Conservation (phyloP, 2,113 vertebrate species). For the Cyphomyrus discorhynchus region DNA sequence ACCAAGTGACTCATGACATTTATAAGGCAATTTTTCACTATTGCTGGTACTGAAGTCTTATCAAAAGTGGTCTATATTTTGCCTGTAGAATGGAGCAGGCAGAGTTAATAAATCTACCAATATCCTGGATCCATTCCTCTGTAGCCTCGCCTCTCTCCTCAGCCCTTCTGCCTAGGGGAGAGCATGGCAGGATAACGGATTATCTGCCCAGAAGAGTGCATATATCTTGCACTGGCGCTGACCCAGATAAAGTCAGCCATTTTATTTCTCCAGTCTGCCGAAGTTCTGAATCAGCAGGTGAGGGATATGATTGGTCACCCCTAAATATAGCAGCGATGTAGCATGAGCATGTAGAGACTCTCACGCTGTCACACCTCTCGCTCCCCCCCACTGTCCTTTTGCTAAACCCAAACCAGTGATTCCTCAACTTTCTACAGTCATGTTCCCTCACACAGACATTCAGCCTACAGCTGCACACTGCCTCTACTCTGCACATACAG, state of each 20-base stretch:
- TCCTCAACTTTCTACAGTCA: neutral
- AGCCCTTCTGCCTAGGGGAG: conserved; percentile 53
- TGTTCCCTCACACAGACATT: neutral
- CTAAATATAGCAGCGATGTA: conserved; percentile 1
- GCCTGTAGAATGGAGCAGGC: conserved; percentile 52
- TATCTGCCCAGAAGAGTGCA: conserved; percentile 56
- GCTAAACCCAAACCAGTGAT: neutral
- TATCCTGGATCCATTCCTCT: conserved; percentile 54
- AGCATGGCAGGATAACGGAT: conserved; percentile 53
- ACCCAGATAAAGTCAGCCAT: conserved; percentile 57
- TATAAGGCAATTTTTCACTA: conserved; percentile 25
- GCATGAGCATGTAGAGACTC: neutral
- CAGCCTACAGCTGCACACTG: neutral
- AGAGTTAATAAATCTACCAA: conserved; percentile 51
- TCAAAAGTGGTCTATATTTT: conserved; percentile 48
- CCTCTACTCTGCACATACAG: neutral
- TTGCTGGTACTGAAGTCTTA: conserved; percentile 41
- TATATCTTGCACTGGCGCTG: conserved; percentile 59
- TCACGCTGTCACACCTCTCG: neutral
- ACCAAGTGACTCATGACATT: neutral
- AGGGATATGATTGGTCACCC: conserved; percentile 24
- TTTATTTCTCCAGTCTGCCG: conserved; percentile 42
- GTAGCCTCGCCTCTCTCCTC: conserved; percentile 41
- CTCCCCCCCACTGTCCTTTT: neutral
- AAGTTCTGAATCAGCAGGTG: conserved; percentile 58